Evolutionary conservation across 2,113 vertebrate species (phyloP), one percentile per base, ranked within the genome.

Genomic region (Epinephelus moara): DNA sequence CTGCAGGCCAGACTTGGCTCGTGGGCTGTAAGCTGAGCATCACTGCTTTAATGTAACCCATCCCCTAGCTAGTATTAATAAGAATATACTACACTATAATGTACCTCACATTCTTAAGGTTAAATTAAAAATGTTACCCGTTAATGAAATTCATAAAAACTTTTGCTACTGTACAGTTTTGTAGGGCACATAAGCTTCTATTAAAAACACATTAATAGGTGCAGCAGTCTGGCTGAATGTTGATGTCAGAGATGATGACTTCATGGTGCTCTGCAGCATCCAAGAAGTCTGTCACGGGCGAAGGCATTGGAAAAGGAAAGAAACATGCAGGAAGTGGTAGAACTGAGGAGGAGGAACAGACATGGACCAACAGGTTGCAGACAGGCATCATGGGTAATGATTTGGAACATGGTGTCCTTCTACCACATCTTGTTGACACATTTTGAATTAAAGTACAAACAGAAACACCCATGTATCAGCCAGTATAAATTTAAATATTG

Each of bases 211-310:
- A 4, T 1, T 1, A 49, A 30, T 50, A 37, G 15, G 23, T 70
- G 19, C 42, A 77, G 21, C 19, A 67, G 63, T 45, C 27, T 53
- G 63, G 0, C 19, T 57, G 70, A 68, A 14, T 15, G 66, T 60
- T 91, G 76, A 84, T 67, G 87, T 83, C 87, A 86, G 33, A 52
- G 67, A 25, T 59, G 78, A 69, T 84, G 82, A 91, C 78, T 81
- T 86, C 75, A 90, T 87, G 69, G 52, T 75, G 40, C 45, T 66
- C 69, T 72, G 64, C 70, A 80, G 71, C 80, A 76, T 85, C 78
- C 78, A 87, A 84, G 9, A 75, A 75, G 40, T 30, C 72, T 81
- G 78, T 78, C 62, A 50, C 53, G 6, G 27, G 12, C 5, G 1
- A 55, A 33, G 52, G 30, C 21, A 23, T 62, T 9, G 73, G 84